These are phyloP conservation scores for Mallotus villosus DNA, from an alignment of 2,797 vertebrate genomes.

Conservation along the genomic window DNA sequence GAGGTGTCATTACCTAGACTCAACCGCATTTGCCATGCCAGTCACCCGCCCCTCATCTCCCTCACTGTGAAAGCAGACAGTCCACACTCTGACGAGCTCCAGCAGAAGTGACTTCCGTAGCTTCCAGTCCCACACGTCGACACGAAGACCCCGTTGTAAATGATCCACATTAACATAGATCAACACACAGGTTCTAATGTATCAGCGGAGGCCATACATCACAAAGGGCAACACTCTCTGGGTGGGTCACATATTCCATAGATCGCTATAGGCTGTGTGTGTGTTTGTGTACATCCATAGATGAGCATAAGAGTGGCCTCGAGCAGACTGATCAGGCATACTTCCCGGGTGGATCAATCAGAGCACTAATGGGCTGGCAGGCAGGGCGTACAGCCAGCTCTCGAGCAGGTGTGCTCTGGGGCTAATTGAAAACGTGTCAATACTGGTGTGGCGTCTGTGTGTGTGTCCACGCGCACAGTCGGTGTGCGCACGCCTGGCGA, in stretches of 20 bases:
- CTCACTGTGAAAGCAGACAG: neutral
- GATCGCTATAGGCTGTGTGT: neutral
- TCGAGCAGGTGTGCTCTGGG: conserved; percentile 75
- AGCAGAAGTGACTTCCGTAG: neutral
- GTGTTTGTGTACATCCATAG: neutral
- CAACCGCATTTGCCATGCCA: conserved; percentile 14
- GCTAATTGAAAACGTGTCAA: conserved; percentile 80
- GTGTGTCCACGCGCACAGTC: conserved; percentile 48
- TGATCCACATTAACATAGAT: neutral
- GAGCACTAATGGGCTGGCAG: conserved; percentile 71
- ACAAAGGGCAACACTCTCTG: neutral
- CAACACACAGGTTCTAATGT: neutral
- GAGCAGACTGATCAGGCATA: neutral
- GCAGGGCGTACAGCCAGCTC: conserved; percentile 55
- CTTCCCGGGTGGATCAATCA: conserved; percentile 33
- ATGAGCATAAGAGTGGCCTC: neutral
- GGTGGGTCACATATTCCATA: neutral
- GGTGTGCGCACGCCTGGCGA: neutral
- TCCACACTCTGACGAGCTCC: neutral
- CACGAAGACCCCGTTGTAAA: neutral
- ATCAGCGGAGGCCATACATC: neutral
- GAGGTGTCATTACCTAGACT: conserved; percentile 59
- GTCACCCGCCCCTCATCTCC: neutral
- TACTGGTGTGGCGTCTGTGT: conserved; percentile 53
- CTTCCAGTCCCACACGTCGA: neutral